These are phyloP conservation scores for Helicorthomorpha holstii DNA, from an alignment of 1,140 invertebrate genomes.

Conservation along the genomic window DNA sequence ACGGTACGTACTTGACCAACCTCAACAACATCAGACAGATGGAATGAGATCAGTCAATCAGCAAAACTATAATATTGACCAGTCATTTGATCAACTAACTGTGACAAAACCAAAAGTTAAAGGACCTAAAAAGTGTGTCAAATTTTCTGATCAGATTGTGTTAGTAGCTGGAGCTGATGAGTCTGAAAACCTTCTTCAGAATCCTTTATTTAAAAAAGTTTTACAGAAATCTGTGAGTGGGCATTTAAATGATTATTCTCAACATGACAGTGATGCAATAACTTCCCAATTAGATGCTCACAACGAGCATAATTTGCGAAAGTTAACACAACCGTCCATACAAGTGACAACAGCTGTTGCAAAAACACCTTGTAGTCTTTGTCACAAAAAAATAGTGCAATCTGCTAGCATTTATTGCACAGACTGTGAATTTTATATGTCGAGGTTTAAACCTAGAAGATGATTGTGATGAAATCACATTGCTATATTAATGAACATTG, in stretches of 20 bases:
- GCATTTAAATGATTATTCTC: not conserved
- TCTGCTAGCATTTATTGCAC: constrained; percentile 60
- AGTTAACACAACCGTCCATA: not conserved
- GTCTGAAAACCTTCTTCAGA: constrained; percentile 73
- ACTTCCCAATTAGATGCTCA: not conserved
- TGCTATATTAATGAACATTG: no score
- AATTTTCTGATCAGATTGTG: constrained; percentile 83
- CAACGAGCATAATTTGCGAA: not conserved
- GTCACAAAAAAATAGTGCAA: constrained; percentile 57
- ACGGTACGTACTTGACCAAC: not conserved
- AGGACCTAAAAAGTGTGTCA: constrained; percentile 64
- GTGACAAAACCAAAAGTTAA: constrained; percentile 17
- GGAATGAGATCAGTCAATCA: not conserved
- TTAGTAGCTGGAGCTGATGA: constrained; percentile 79
- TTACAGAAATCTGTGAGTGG: constrained; percentile 28
- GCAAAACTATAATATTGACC: no score
- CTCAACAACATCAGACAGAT: not conserved
- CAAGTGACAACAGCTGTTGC: not conserved
- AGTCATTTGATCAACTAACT: no score
- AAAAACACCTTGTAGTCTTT: constrained; percentile 49
- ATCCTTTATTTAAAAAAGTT: constrained; percentile 73
- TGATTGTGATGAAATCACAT: no score
- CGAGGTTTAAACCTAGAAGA: constrained; percentile 38
- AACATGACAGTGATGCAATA: not conserved
- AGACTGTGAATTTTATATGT: constrained; percentile 83